phyloP scores from a whole-genome alignment of 2,888 invertebrate species.

The Lysandra bellargus region DNA sequence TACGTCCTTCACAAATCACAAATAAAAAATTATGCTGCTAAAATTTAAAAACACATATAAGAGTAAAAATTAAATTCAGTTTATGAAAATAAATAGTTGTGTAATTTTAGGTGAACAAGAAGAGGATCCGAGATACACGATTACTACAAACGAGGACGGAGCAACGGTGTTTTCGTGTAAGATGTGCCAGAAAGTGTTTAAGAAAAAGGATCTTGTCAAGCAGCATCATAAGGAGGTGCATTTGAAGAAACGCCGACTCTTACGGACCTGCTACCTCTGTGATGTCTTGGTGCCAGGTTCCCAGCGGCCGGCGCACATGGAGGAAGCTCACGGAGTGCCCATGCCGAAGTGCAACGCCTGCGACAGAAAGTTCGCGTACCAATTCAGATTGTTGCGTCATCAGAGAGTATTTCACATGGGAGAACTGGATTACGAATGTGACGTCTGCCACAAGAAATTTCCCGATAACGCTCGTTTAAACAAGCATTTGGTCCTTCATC shows the following conservation, averaged over 20 bases:
- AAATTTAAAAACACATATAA: neutral
- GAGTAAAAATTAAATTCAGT: neutral
- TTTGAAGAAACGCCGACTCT: neutral
- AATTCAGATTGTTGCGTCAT: constrained; percentile 46
- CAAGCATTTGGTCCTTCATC: neutral
- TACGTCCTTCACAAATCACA: too few species aligned
- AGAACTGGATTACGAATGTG: constrained; percentile 39
- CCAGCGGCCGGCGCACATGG: constrained; percentile 48
- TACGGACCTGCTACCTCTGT: constrained; percentile 35
- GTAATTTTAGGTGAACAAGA: constrained; percentile 19
- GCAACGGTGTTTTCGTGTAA: neutral
- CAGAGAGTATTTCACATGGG: constrained; percentile 52
- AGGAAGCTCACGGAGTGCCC: constrained; percentile 49
- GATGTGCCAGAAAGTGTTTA: neutral
- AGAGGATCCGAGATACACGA: constrained; percentile 24
- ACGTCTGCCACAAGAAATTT: constrained; percentile 23
- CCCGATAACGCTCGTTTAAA: neutral
- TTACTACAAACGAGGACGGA: constrained; percentile 17
- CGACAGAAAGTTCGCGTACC: constrained; percentile 51
- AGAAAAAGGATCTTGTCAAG: neutral
- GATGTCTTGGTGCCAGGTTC: constrained; percentile 47
- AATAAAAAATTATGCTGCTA: neutral
- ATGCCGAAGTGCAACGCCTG: constrained; percentile 51
- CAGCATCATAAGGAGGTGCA: constrained; percentile 3
- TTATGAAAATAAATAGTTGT: constrained; percentile 11